Evolutionary conservation across 1,140 invertebrate genomes (phyloP).

Genomic region (Ditylenchus dipsaci): DNA sequence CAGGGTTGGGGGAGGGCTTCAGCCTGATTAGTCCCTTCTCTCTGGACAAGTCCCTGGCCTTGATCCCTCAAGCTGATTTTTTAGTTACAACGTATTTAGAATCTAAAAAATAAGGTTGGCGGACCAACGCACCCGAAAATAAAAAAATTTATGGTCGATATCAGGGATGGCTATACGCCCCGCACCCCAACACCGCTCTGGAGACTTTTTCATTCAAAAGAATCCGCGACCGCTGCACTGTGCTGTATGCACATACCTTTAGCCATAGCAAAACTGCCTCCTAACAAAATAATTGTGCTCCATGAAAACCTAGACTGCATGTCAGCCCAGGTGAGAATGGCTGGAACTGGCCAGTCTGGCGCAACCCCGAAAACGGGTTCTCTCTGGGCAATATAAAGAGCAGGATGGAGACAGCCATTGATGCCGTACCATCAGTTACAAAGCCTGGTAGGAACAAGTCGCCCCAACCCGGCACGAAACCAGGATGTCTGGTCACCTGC

Average conservation of each 20-base stretch:
- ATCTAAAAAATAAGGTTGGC: no score
- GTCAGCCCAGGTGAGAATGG: slow-evolving; percentile 39
- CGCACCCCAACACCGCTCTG: no score
- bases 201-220: no score
- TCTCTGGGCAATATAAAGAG: slow-evolving; percentile 59
- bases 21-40: no score
- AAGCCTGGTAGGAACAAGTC: slow-evolving; percentile 50
- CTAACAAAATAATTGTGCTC: slow-evolving; percentile 45
- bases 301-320: slow-evolving; percentile 44
- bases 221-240: no score
- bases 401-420: slow-evolving; percentile 59
- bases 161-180: no score
- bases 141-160: no score
- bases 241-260: slow-evolving; percentile 9
- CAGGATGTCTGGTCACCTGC: slow-evolving; percentile 72
- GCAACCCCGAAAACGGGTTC: slow-evolving; percentile 19
- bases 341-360: slow-evolving; percentile 1
- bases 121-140: no score
- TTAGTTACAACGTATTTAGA: no score
- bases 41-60: no score
- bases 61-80: no score
- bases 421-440: slow-evolving; percentile 60
- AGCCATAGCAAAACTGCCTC: slow-evolving; percentile 52
- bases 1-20: no score
- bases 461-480: slow-evolving; percentile 73